A percentile compares a stretch with the other conserved stretches of the same genome.
Evolutionary conservation across 1,140 invertebrate species (phyloP).

Genomic region (Drosophila pectinifera): DNA sequence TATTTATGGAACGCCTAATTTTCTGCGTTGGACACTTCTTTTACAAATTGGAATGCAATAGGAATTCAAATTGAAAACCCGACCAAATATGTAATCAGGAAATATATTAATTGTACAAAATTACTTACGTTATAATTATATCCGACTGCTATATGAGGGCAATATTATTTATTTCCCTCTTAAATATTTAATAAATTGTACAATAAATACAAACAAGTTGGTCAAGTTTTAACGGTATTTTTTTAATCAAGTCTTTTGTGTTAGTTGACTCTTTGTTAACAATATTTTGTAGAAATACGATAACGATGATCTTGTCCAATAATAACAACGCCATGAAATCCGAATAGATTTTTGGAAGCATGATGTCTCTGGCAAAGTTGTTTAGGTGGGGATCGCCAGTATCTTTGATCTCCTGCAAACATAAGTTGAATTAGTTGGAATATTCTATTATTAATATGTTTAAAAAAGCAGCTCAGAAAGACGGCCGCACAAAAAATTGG

Average conservation of each 20-base stretch:
- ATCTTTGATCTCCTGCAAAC: conserved; percentile 36
- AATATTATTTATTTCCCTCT: too few species aligned
- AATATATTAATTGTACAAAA: too few species aligned
- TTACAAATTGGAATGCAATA: too few species aligned
- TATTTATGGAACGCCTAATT: too few species aligned
- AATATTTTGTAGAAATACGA: conserved; percentile 1
- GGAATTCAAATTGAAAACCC: too few species aligned
- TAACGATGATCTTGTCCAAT: conserved; percentile 4
- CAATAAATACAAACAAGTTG: background rate
- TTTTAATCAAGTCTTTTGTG: conserved; percentile 12
- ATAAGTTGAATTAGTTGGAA: conserved; percentile 35
- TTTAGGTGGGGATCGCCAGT: conserved; percentile 8
- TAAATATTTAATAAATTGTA: background rate
- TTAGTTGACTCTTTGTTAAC: background rate
- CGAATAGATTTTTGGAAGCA: background rate
- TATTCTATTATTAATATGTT: background rate
- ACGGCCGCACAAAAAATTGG: conserved; percentile 22
- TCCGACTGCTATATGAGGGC: too few species aligned
- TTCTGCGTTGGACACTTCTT: too few species aligned
- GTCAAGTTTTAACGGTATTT: background rate
- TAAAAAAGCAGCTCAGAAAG: conserved; percentile 16
- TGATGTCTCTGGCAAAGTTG: background rate
- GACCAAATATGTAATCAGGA: too few species aligned
- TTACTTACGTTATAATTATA: too few species aligned
- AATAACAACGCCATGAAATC: conserved; percentile 6